Conservation (phyloP, 2,888 invertebrate genomes). For the Sinotaia quadrata region DNA sequence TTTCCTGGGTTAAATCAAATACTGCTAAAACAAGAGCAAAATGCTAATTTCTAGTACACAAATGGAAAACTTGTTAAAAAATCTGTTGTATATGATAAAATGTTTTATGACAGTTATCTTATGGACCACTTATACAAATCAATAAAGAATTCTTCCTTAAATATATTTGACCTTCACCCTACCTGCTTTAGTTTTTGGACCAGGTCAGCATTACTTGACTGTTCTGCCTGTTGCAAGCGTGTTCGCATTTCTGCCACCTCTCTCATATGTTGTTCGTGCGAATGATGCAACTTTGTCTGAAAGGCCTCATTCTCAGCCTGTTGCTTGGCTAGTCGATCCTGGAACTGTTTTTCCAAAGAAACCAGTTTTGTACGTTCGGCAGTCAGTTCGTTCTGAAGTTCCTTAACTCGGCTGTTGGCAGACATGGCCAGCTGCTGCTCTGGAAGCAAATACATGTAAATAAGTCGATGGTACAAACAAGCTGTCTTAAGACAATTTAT, state of each 20-base stretch:
- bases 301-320: conserved; percentile 79
- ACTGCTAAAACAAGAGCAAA: no score
- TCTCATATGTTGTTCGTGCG: conserved; percentile 75
- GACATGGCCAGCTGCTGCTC: conserved; percentile 76
- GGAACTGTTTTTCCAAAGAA: conserved; percentile 76
- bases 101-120: neutral
- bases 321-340: conserved; percentile 76
- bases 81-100: neutral
- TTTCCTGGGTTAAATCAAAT: no score
- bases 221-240: conserved; percentile 55
- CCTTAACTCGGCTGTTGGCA: conserved; percentile 84
- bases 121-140: neutral
- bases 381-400: conserved; percentile 81
- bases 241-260: conserved; percentile 78
- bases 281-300: conserved; percentile 77
- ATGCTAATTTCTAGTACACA: no score
- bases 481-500: no score
- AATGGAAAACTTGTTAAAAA: no score
- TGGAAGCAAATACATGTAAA: no score
- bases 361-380: conserved; percentile 78
- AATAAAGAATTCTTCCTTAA: neutral
- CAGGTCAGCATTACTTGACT: conserved; percentile 29
- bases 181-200: conserved; percentile 51
- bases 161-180: neutral
- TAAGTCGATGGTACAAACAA: no score